phyloP scores from a whole-genome alignment of 2,797 vertebrate species.

The Fistularia tabacaria region DNA sequence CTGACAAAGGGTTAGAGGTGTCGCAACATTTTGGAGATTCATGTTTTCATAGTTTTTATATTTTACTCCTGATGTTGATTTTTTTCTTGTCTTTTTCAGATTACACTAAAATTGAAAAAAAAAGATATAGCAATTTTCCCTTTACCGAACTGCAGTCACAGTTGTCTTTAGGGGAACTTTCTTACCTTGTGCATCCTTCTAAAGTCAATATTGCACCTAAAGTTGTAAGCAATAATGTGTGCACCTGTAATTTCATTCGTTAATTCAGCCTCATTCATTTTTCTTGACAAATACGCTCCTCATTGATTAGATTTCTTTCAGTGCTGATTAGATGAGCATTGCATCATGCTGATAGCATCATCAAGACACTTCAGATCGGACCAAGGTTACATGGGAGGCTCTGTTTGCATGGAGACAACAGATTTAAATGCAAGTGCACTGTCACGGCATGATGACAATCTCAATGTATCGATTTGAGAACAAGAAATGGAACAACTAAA shows the following conservation, averaged over 20 bases:
- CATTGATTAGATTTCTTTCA: conserved; percentile 46
- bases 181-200: background rate
- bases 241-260: conserved; percentile 7
- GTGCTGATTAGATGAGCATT: conserved; percentile 40
- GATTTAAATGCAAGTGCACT: too few relatives aligned
- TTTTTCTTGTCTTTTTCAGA: too few relatives aligned
- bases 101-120: too few relatives aligned
- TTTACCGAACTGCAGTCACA: background rate
- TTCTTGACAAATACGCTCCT: conserved; percentile 22
- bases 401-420: too few relatives aligned
- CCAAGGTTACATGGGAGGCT: conserved; percentile 32
- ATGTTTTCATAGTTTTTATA: too few relatives aligned
- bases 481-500: too few relatives aligned
- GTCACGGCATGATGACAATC: too few relatives aligned
- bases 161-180: background rate
- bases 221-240: background rate
- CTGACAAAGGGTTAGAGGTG: too few relatives aligned
- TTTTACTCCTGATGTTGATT: too few relatives aligned
- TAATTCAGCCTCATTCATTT: conserved; percentile 33
- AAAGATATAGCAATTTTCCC: too few relatives aligned
- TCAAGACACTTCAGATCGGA: conserved; percentile 22
- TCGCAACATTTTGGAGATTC: too few relatives aligned
- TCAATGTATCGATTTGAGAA: too few relatives aligned
- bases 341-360: conserved; percentile 45
- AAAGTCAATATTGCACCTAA: background rate